phyloP scores from a whole-genome alignment of 1,140 invertebrate species.

The Drosophila parvula region DNA sequence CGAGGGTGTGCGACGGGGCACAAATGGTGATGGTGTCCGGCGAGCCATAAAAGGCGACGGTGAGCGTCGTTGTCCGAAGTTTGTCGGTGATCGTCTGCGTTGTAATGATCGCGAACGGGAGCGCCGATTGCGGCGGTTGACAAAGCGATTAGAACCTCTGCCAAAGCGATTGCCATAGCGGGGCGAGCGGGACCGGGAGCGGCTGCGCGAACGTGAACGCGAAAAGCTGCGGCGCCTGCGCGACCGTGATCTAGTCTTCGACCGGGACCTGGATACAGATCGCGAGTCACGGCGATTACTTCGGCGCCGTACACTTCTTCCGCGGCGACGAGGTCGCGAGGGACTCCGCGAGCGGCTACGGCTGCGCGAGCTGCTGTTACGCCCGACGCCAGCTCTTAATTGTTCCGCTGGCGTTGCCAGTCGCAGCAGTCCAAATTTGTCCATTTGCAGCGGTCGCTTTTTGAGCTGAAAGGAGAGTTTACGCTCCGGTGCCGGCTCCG shows the following conservation, averaged over 20 bases:
- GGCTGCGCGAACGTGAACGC: slow-evolving; percentile 30
- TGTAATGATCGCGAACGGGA: slow-evolving; percentile 59
- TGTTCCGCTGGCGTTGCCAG: slow-evolving; percentile 84
- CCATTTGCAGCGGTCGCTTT: slow-evolving; percentile 85
- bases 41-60: slow-evolving; percentile 50
- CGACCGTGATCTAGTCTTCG: slow-evolving; percentile 83
- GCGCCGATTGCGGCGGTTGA: slow-evolving; percentile 28
- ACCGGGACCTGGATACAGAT: slow-evolving; percentile 27
- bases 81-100: slow-evolving; percentile 50
- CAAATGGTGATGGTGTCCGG: slow-evolving; percentile 47
- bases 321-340: slow-evolving; percentile 21
- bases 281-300: slow-evolving; percentile 14
- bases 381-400: slow-evolving; percentile 1
- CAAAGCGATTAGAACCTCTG: slow-evolving; percentile 22
- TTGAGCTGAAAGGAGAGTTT: slow-evolving; percentile 79
- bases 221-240: slow-evolving; percentile 60
- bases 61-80: slow-evolving; percentile 44
- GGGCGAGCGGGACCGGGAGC: slow-evolving; percentile 11
- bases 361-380: slow-evolving; percentile 80
- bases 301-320: slow-evolving; percentile 5
- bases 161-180: slow-evolving; percentile 24
- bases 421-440: slow-evolving; percentile 88
- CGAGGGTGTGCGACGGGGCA: slow-evolving; percentile 51
- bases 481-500: slow-evolving; percentile 14
- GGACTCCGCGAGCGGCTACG: slow-evolving; percentile 84